These are phyloP conservation scores for Porites lutea DNA, from an alignment of 64 coral and sea anemone genomes.

Conservation along the genomic window DNA sequence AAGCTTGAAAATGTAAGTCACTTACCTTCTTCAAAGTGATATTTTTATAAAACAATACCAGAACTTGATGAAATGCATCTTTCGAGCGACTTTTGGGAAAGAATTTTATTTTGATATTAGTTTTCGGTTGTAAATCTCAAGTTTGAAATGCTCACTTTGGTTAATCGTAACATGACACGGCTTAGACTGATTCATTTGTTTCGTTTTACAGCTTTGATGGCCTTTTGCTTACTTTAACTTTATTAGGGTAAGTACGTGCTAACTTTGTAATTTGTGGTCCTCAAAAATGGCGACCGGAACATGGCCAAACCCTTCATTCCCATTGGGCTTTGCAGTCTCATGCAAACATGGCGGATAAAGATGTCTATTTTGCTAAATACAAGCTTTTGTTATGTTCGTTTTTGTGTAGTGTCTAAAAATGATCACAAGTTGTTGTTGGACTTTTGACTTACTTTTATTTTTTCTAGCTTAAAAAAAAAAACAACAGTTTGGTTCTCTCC, in stretches of 20 bases:
- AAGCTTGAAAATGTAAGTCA: constrained; percentile 1
- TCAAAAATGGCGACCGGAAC: background rate
- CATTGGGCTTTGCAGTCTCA: constrained; percentile 8
- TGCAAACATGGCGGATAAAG: background rate
- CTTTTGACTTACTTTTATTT: background rate
- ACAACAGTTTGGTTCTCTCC: no score
- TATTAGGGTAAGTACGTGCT: background rate
- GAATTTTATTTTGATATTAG: constrained; percentile 27
- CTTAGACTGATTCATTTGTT: background rate
- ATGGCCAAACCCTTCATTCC: background rate
- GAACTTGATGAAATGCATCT: constrained; percentile 29
- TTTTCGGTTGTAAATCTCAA: background rate
- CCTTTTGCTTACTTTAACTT: background rate
- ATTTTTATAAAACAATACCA: background rate
- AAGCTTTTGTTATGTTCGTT: no score
- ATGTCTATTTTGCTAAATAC: background rate
- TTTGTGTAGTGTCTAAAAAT: background rate
- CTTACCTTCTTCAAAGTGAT: background rate
- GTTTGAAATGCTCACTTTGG: background rate
- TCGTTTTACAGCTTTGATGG: background rate
- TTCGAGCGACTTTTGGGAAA: constrained; percentile 33
- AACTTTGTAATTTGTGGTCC: background rate
- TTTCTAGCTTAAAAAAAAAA: background rate
- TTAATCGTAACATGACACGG: background rate
- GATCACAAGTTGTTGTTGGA: no score